Conservation (phyloP, 1,140 invertebrate genomes). For the Drosophila kepulauana region DNA sequence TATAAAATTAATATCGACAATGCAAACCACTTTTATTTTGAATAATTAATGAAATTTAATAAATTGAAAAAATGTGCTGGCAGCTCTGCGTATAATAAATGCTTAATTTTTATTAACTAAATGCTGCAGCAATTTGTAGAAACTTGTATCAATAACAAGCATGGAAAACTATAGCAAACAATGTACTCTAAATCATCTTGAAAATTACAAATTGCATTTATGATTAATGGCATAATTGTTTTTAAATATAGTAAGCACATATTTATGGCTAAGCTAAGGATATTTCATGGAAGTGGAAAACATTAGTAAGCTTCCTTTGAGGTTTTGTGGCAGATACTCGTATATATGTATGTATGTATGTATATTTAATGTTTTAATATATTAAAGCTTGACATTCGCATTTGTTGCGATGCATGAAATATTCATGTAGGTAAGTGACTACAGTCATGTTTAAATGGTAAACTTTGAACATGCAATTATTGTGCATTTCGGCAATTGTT, state of each 20-base stretch:
- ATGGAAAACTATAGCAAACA: background rate
- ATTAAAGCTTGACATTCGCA: background rate
- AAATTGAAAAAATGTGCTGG: slow-evolving; percentile 13
- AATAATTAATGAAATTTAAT: slow-evolving; percentile 35
- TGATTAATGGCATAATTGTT: slow-evolving; percentile 11
- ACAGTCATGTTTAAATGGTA: background rate
- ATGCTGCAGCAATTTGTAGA: slow-evolving; percentile 7
- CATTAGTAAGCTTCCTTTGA: background rate
- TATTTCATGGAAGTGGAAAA: background rate
- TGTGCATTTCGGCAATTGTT: slow-evolving; percentile 13
- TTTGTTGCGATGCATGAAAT: slow-evolving; percentile 1
- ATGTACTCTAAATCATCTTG: background rate
- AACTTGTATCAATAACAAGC: background rate
- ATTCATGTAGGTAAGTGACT: background rate
- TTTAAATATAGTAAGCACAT: slow-evolving; percentile 1
- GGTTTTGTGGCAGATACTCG: background rate
- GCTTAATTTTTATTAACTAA: slow-evolving; percentile 19
- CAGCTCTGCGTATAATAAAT: background rate
- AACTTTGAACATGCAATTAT: background rate
- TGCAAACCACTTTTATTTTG: slow-evolving; percentile 12
- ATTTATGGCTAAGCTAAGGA: background rate
- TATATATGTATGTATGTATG: background rate
- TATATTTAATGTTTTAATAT: background rate
- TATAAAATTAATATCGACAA: slow-evolving; percentile 23
- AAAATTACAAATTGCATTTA: slow-evolving; percentile 3